Conservation (phyloP, 2,888 invertebrate genomes). For the Sympetrum striolatum region DNA sequence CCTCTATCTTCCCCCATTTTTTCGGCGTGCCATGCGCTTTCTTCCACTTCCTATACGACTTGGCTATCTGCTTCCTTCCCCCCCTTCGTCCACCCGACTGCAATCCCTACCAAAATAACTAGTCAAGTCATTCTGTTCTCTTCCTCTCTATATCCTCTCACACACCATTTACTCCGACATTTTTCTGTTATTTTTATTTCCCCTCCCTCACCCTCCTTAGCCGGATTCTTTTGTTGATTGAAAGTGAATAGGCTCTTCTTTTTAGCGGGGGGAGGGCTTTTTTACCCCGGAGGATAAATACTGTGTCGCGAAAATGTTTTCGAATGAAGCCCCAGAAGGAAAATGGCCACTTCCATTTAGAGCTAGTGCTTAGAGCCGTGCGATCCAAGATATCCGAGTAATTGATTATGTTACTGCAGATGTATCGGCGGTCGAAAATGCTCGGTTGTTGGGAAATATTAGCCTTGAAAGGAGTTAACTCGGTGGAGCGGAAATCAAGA, state of each 20-base stretch:
- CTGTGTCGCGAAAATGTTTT: neutral
- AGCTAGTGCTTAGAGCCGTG: neutral
- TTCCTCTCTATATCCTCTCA: neutral
- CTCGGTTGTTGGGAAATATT: neutral
- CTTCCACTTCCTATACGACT: neutral
- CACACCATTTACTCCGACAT: slow-evolving; percentile 30
- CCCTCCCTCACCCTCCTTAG: neutral
- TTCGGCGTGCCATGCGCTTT: neutral
- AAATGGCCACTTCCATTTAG: neutral
- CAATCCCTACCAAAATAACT: slow-evolving; percentile 10
- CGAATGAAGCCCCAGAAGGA: neutral
- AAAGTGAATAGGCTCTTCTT: slow-evolving; percentile 14
- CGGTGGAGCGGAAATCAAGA: neutral
- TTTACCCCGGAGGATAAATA: neutral
- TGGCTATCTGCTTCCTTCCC: neutral
- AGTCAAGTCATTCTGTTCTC: slow-evolving; percentile 22
- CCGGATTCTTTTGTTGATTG: slow-evolving; percentile 26
- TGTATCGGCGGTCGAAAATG: neutral
- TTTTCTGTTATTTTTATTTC: neutral
- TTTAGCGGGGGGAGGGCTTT: neutral
- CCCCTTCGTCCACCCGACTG: neutral
- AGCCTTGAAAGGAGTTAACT: neutral
- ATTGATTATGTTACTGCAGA: neutral
- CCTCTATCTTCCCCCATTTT: neutral
- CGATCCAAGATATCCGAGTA: neutral